Evolutionary conservation across 1,140 invertebrate genomes (phyloP).

Genomic region (Wiebesia pumilae): DNA sequence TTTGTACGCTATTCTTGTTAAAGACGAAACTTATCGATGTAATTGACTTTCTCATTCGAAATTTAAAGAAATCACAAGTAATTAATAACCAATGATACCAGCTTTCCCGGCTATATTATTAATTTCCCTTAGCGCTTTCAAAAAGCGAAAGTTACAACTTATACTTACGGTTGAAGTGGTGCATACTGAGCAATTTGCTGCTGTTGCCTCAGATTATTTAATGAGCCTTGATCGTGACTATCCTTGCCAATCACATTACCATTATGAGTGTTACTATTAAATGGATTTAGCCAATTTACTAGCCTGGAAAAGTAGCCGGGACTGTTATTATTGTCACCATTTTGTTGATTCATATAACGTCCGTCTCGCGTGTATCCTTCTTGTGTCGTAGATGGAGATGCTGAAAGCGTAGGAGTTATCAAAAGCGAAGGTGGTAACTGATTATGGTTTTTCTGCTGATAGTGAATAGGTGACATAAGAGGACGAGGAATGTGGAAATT

Average conservation of each 20-base stretch:
- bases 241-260: background rate
- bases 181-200: slow-evolving; percentile 36
- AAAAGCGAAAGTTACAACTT: slow-evolving; percentile 39
- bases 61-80: background rate
- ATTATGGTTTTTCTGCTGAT: slow-evolving; percentile 11
- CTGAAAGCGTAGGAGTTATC: background rate
- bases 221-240: slow-evolving; percentile 33
- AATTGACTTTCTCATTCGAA: slow-evolving; percentile 24
- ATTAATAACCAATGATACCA: slow-evolving; percentile 31
- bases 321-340: slow-evolving; percentile 46
- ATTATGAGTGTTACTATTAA: slow-evolving; percentile 36
- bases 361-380: background rate
- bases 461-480: slow-evolving; percentile 45
- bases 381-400: background rate
- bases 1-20: background rate
- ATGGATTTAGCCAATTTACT: slow-evolving; percentile 69
- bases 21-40: background rate
- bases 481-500: slow-evolving; percentile 43
- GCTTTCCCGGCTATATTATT: slow-evolving; percentile 15
- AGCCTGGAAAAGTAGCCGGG: slow-evolving; percentile 66
- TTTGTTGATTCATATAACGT: slow-evolving; percentile 9
- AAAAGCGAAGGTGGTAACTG: slow-evolving; percentile 6
- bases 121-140: slow-evolving; percentile 19
- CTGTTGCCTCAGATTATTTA: slow-evolving; percentile 22
- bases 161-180: slow-evolving; percentile 33